Conservation (phyloP, 2,113 vertebrate genomes). For the Erpornis zantholeuca region DNA sequence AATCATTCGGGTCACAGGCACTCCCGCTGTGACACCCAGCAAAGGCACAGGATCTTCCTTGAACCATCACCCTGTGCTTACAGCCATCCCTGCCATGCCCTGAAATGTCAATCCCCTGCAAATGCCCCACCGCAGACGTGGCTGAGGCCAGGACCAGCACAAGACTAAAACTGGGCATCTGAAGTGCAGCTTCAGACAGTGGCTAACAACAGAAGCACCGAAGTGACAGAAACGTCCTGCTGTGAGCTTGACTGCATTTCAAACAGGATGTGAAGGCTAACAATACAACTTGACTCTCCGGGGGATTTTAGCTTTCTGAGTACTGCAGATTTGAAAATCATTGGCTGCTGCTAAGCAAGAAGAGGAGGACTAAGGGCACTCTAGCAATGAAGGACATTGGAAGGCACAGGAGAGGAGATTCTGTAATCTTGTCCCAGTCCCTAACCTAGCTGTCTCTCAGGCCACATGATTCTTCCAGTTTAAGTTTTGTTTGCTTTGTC, state of each 20-base stretch:
- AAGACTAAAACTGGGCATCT: neutral
- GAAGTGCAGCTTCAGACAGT: neutral
- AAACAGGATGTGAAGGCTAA: neutral
- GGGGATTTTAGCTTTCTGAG: neutral
- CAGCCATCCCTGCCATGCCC: accelerated
- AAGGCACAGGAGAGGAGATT: neutral
- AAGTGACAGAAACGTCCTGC: neutral
- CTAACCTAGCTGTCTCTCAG: neutral
- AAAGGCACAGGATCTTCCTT: neutral
- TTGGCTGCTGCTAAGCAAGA: neutral
- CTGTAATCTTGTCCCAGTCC: neutral
- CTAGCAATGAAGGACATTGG: neutral
- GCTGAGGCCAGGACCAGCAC: neutral
- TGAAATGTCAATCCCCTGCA: accelerated
- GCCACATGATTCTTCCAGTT: neutral
- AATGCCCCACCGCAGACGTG: accelerated
- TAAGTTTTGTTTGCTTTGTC: neutral
- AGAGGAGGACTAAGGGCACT: neutral
- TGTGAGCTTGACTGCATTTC: neutral
- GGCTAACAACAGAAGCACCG: accelerated
- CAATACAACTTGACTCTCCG: neutral
- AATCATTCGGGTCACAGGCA: neutral
- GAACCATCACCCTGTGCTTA: accelerated
- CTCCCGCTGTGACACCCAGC: neutral
- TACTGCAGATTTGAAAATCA: neutral